Percentiles rank a stretch among this genome's conserved stretches.
Conservation (phyloP, 2,797 vertebrate species). For the Botia almorhae region DNA sequence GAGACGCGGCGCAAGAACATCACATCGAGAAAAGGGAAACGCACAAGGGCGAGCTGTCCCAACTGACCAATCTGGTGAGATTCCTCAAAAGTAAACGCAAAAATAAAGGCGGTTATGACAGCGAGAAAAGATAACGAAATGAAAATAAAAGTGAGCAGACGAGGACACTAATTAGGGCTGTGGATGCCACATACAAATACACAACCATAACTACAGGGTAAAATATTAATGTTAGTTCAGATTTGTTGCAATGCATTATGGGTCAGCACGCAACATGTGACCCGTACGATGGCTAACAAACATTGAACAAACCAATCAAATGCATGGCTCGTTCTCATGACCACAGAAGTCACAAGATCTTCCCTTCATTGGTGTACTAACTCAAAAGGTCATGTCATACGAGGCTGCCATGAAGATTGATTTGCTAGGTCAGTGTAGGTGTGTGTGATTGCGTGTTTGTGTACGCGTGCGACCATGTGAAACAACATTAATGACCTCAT, state of each 20-base stretch:
- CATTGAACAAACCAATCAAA: slow-evolving; percentile 19
- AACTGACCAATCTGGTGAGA: slow-evolving; percentile 80
- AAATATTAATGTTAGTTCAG: neutral
- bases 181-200: too few species aligned
- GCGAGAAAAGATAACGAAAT: neutral
- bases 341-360: slow-evolving; percentile 16
- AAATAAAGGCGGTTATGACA: too few species aligned
- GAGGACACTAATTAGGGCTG: too few species aligned
- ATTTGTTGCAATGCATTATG: neutral
- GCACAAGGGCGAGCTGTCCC: slow-evolving; percentile 69
- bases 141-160: neutral
- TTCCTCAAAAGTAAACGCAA: neutral
- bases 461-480: slow-evolving; percentile 5
- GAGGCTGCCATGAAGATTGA: slow-evolving; percentile 29
- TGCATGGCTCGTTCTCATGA: slow-evolving; percentile 5
- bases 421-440: slow-evolving; percentile 22
- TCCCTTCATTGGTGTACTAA: slow-evolving; percentile 25
- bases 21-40: slow-evolving; percentile 75
- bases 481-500: slow-evolving; percentile 45
- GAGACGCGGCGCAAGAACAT: slow-evolving; percentile 69
- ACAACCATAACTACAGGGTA: too few species aligned
- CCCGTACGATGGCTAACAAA: neutral
- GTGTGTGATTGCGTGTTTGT: slow-evolving; percentile 24
- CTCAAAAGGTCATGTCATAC: slow-evolving; percentile 17
- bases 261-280: neutral